Percentiles rank a stretch among this genome's conserved stretches.
These are phyloP conservation scores for Xestia rhomboidea DNA, from an alignment of 2,888 invertebrate genomes.

Conservation along the genomic window DNA sequence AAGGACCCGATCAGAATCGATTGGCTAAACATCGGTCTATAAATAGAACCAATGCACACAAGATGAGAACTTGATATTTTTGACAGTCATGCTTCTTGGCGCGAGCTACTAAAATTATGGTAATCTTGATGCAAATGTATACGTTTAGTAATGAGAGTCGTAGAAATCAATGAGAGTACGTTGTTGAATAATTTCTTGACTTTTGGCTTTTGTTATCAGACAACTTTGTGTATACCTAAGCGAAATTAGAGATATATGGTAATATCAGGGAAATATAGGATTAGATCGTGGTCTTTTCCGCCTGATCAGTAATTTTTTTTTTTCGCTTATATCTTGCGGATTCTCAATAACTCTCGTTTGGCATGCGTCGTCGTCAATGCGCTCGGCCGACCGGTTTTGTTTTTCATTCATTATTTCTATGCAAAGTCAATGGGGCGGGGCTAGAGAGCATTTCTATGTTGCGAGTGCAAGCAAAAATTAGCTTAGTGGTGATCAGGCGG, in stretches of 20 bases:
- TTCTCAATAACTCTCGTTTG: no score
- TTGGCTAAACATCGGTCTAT: conserved; percentile 29
- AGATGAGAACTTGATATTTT: conserved; percentile 29
- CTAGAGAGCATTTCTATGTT: no score
- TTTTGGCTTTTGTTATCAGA: background rate
- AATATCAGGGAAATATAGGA: background rate
- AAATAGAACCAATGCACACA: conserved; percentile 40
- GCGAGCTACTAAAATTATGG: conserved; percentile 28
- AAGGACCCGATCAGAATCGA: conserved; percentile 38
- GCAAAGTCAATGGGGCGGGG: no score
- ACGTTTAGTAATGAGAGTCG: conserved; percentile 13
- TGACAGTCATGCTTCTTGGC: conserved; percentile 45
- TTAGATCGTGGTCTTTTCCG: no score
- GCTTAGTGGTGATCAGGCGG: no score
- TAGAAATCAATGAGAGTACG: conserved; percentile 24
- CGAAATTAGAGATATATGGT: background rate
- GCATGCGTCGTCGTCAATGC: no score
- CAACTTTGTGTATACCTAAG: background rate
- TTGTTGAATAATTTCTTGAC: conserved; percentile 12
- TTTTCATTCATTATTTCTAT: no score
- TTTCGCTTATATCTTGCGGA: no score
- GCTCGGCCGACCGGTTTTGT: no score
- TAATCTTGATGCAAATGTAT: conserved; percentile 34
- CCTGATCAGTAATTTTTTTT: no score
- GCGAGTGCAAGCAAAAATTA: no score